Percentiles rank a stretch among this genome's conserved stretches.
Evolutionary conservation across 23 tunicate species (phyloP).

Genomic region (Trididemnum clinides): DNA sequence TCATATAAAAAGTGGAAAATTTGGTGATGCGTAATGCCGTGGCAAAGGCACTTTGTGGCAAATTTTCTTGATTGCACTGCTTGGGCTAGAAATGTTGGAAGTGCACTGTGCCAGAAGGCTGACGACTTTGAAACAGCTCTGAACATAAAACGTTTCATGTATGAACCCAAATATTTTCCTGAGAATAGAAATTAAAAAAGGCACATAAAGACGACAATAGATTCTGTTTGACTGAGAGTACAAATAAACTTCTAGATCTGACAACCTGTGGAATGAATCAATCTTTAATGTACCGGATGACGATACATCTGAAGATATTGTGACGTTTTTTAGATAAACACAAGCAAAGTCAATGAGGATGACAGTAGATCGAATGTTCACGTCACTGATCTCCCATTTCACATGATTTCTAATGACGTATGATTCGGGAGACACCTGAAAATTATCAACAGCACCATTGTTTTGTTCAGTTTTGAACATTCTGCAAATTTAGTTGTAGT

Average conservation of each 20-base stretch:
- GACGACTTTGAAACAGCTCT: no score
- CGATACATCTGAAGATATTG: slow-evolving; percentile 28
- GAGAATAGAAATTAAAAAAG: no score
- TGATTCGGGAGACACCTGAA: slow-evolving; percentile 38
- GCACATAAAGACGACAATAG: no score
- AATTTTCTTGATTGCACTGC: no score
- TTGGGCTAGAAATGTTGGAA: no score
- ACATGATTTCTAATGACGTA: slow-evolving; percentile 64
- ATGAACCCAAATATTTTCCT: no score
- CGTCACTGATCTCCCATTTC: slow-evolving; percentile 54
- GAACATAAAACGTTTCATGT: no score
- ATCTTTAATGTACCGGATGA: slow-evolving; percentile 17
- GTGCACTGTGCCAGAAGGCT: no score
- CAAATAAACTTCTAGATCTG: background rate
- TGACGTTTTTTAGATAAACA: slow-evolving; percentile 39
- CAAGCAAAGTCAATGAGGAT: slow-evolving; percentile 72
- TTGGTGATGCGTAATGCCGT: no score
- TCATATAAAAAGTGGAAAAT: no score
- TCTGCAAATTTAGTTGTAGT: background rate
- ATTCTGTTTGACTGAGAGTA: background rate
- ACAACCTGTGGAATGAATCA: slow-evolving; percentile 50
- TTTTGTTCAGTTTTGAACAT: background rate
- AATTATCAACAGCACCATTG: background rate
- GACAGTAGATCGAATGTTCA: slow-evolving; percentile 50
- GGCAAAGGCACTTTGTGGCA: no score